Evolutionary conservation across 2,113 vertebrate genomes (phyloP).

Genomic region (Gnathonemus longibarbis): DNA sequence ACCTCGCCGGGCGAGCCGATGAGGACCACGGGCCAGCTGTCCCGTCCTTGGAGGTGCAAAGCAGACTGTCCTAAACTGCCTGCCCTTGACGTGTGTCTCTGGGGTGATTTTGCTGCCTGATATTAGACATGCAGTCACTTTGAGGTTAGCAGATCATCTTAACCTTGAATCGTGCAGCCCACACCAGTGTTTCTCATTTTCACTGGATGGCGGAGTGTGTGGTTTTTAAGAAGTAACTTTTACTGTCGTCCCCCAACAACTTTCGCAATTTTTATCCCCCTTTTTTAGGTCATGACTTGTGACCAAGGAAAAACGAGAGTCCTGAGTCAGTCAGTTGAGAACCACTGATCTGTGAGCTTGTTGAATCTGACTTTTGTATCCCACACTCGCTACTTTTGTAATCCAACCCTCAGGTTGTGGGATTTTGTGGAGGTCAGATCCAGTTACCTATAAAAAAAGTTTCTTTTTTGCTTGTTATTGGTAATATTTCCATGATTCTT

Average conservation of each 20-base stretch:
- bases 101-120: neutral
- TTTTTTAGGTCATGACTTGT: neutral
- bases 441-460: neutral
- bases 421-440: neutral
- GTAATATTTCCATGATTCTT: neutral
- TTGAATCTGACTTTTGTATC: neutral
- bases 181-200: neutral
- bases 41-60: neutral
- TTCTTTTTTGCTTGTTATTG: neutral
- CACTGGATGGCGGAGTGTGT: neutral
- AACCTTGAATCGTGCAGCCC: neutral
- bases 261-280: neutral
- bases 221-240: neutral
- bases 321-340: neutral
- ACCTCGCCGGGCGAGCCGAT: neutral
- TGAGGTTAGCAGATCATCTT: neutral
- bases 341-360: neutral
- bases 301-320: neutral
- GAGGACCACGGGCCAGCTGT: neutral
- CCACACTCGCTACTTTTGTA: neutral
- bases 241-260: neutral
- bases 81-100: neutral
- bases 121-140: neutral
- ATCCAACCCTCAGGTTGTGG: neutral
- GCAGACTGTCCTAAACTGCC: neutral